A percentile compares a stretch with the other conserved stretches of the same genome.
Evolutionary conservation across 2,888 invertebrate species (phyloP).

Genomic region (Stenodera caucasica): DNA sequence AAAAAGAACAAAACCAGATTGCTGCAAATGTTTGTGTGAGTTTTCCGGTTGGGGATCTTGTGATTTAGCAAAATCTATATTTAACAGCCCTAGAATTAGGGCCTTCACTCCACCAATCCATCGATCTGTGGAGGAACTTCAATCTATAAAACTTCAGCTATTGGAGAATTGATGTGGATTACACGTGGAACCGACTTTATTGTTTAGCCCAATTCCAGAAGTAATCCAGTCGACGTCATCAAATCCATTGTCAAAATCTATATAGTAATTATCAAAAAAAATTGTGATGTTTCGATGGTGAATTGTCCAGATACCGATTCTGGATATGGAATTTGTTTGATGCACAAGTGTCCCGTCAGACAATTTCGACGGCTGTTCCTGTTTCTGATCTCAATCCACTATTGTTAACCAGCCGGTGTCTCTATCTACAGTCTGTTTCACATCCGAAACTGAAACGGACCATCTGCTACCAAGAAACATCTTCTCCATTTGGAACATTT

Average conservation of each 20-base stretch:
- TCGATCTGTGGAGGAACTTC: too few relatives aligned
- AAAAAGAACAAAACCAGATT: slow-evolving; percentile 5
- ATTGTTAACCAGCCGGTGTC: slow-evolving; percentile 11
- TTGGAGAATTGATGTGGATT: too few relatives aligned
- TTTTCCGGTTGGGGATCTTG: not conserved
- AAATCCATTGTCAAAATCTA: too few relatives aligned
- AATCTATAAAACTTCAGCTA: too few relatives aligned
- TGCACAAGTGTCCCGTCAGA: not conserved
- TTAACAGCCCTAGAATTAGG: not conserved
- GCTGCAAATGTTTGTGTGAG: slow-evolving; percentile 6
- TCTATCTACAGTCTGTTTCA: slow-evolving; percentile 13
- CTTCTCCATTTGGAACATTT: not conserved
- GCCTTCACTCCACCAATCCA: not conserved
- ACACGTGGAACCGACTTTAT: too few relatives aligned
- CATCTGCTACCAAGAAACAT: slow-evolving; percentile 15
- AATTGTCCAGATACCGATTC: too few relatives aligned
- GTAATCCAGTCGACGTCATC: too few relatives aligned
- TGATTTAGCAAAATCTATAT: slow-evolving; percentile 6
- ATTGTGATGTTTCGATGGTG: too few relatives aligned
- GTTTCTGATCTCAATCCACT: not conserved
- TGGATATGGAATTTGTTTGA: too few relatives aligned
- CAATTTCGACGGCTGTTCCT: not conserved
- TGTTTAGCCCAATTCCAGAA: too few relatives aligned
- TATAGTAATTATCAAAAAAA: too few relatives aligned
- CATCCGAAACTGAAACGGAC: slow-evolving; percentile 18